Base-by-base conservation (phyloP, 1,140 invertebrate species). In the Camponotus pennsylvanicus region DNA sequence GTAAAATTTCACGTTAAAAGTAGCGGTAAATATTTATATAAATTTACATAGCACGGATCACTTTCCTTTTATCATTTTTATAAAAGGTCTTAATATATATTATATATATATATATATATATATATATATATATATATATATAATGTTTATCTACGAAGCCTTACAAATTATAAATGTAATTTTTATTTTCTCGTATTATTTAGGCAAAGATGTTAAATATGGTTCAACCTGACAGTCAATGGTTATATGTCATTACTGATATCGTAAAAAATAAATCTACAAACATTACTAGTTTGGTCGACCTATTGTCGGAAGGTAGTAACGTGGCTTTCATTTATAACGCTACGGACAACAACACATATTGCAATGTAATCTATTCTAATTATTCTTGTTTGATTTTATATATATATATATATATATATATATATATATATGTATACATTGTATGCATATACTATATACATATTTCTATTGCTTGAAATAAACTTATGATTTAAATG, bases 311-410 rank as follows among this genome's bases (percentile, higher is more conserved):
- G 3, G 98, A 98, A 93, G 98, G 98, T 2, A 97, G 98, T 90
- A 98, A 98, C 93, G 93, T 98, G n/a, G 97, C 97, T 18, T 97
- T 98, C 90, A 95, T 98, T 42, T 97, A 97, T 86, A 98, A 98
- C 92, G 93, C 95, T 7, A 97, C 97, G 0, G 93, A 94, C 11
- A 88, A 92, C 75, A 91, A 94, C 34, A 73, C 90, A 5, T 91
- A 94, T 63, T 97, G 96, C 91, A 91, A 95, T 92, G 97, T 97
- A 95, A 95, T 91, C 86, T 15, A 34, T 82, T 27, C 63, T 32
- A 11, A 69, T 11, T 49, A 21, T 71, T 67, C 5, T 32, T 7
- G 13, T 4, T 61, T n/a, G 63, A 49, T 67, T 75, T 34, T 8
- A 8, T 18, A 2, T 42, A 9, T 5, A 67, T 13, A 59, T 40